A percentile compares a stretch with the other conserved stretches of the same genome.
Evolutionary conservation across 2,888 invertebrate genomes (phyloP).

Genomic region (Callyntrura guangdongensis): DNA sequence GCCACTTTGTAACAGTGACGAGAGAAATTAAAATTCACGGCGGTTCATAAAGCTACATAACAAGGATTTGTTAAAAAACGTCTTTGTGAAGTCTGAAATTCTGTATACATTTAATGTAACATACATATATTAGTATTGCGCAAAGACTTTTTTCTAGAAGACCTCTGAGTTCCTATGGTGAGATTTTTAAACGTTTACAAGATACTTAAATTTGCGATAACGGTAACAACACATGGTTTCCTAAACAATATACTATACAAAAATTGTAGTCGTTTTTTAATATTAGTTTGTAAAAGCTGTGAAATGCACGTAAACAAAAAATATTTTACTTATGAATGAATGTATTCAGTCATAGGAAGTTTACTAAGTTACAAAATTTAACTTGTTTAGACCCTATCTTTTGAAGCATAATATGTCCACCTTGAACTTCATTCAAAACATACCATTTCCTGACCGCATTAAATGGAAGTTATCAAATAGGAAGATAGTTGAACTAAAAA

Average conservation of each 20-base stretch:
- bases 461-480: background rate
- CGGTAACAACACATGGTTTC: slow-evolving; percentile 46
- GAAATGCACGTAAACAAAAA: slow-evolving; percentile 27
- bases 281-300: background rate
- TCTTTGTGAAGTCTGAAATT: slow-evolving; percentile 16
- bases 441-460: too few species aligned
- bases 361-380: background rate
- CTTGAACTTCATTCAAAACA: too few species aligned
- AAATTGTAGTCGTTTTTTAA: slow-evolving; percentile 40
- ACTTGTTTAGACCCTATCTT: too few species aligned
- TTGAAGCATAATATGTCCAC: too few species aligned
- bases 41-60: slow-evolving; percentile 39
- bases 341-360: slow-evolving; percentile 42
- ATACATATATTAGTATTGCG: slow-evolving; percentile 7
- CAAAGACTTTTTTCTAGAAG: slow-evolving; percentile 20
- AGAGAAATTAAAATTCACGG: slow-evolving; percentile 34
- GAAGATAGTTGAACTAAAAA: too few species aligned
- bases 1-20: background rate
- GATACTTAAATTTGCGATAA: slow-evolving; percentile 37
- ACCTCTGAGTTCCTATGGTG: slow-evolving; percentile 6
- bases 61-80: slow-evolving; percentile 33
- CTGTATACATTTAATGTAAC: background rate
- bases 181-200: slow-evolving; percentile 34
- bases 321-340: slow-evolving; percentile 20
- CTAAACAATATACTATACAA: background rate